A percentile compares a stretch with the other conserved stretches of the same genome.
These are phyloP conservation scores for Andricus grossulariae DNA, from an alignment of 1,140 invertebrate species.

Conservation along the genomic window DNA sequence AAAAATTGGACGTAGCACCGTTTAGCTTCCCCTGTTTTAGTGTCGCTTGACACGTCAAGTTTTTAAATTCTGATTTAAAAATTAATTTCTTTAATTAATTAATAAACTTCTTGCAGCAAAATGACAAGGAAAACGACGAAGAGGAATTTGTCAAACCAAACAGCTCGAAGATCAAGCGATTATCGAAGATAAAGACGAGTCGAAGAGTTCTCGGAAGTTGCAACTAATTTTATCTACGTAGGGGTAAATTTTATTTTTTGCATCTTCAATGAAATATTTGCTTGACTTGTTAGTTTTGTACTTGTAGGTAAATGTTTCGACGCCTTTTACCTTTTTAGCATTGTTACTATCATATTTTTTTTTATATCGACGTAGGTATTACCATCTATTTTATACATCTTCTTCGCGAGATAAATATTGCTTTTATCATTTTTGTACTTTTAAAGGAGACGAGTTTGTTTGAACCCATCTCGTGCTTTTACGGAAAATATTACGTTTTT, in stretches of 20 bases:
- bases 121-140: slow-evolving; percentile 63
- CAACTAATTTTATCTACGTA: slow-evolving; percentile 47
- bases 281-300: not conserved
- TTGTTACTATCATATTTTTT: not conserved
- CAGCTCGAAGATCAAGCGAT: slow-evolving; percentile 50
- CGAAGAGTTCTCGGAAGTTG: slow-evolving; percentile 54
- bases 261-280: slow-evolving; percentile 27
- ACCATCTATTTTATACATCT: not conserved
- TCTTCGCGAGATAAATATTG: slow-evolving; percentile 3
- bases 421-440: not conserved
- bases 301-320: slow-evolving; percentile 24
- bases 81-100: no score
- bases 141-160: slow-evolving; percentile 54
- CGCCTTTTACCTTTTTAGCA: slow-evolving; percentile 23
- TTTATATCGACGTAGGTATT: not conserved
- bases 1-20: no score
- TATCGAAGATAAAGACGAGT: slow-evolving; percentile 47
- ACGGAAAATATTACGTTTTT: not conserved
- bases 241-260: slow-evolving; percentile 21
- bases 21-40: no score
- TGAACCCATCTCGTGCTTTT: not conserved
- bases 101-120: slow-evolving; percentile 43
- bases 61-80: not conserved
- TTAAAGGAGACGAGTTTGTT: not conserved
- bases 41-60: not conserved